phyloP scores from a whole-genome alignment of 2,113 vertebrate species.

The Coregonus clupeaformis region DNA sequence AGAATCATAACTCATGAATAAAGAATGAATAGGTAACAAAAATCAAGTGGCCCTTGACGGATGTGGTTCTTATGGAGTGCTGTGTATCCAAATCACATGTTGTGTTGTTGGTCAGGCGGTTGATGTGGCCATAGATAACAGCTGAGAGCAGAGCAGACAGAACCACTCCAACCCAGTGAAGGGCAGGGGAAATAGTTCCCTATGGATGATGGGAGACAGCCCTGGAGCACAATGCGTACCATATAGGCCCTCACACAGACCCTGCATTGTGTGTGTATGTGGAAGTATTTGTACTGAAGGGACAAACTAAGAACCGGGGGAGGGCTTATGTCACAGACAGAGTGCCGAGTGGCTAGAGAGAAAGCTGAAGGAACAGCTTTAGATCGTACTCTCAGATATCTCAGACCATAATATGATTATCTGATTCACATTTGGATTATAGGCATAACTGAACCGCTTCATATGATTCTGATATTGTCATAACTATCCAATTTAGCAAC shows the following conservation, averaged over 20 bases:
- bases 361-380: not conserved
- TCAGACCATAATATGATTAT: not conserved
- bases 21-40: not conserved
- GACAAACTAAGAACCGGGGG: not conserved
- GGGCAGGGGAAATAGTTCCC: not conserved
- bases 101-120: not conserved
- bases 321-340: conserved; percentile 5
- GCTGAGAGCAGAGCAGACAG: not conserved
- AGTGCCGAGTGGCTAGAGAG: not conserved
- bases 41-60: not conserved
- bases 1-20: no score
- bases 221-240: conserved; percentile 17
- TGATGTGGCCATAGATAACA: not conserved
- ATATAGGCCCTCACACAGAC: conserved; percentile 48
- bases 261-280: conserved; percentile 59
- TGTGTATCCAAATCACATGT: not conserved
- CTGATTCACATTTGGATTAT: not conserved
- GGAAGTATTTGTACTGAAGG: conserved; percentile 58
- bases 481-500: not conserved
- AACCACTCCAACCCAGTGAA: not conserved
- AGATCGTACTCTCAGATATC: not conserved
- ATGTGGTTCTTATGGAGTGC: not conserved
- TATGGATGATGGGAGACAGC: not conserved
- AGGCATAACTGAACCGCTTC: not conserved
- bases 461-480: not conserved